These are phyloP conservation scores for Colletes gigas DNA, from an alignment of 1,140 invertebrate species.

Conservation along the genomic window DNA sequence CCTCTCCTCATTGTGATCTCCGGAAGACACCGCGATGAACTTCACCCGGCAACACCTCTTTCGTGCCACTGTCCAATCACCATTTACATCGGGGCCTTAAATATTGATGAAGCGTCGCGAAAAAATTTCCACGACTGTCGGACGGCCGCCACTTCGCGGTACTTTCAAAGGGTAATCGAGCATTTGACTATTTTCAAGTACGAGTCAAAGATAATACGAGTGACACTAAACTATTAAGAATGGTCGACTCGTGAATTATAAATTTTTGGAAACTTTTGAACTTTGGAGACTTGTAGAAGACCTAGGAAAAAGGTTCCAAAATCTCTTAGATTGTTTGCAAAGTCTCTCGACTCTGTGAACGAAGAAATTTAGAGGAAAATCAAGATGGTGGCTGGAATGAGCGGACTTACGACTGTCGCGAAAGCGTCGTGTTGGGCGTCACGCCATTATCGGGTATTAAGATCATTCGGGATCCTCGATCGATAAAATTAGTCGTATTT, in stretches of 20 bases:
- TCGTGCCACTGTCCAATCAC: background rate
- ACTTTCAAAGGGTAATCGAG: background rate
- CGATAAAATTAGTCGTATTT: conserved; percentile 64
- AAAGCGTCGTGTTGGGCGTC: background rate
- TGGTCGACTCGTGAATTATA: no score
- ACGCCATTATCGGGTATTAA: conserved; percentile 55
- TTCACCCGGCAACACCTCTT: conserved; percentile 9
- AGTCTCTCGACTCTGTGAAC: no score
- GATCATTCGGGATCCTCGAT: conserved; percentile 50
- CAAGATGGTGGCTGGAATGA: no score
- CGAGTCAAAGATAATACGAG: no score
- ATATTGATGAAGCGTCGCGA: background rate
- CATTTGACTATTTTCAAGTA: no score
- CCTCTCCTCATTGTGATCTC: conserved; percentile 48
- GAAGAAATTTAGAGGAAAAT: background rate
- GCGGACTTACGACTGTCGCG: no score
- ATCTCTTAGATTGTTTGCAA: no score
- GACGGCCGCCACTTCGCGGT: no score
- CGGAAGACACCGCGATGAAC: conserved; percentile 7
- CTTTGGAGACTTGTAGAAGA: no score
- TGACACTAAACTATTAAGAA: no score
- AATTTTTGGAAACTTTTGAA: no score
- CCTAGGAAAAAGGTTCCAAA: no score
- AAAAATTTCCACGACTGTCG: background rate
- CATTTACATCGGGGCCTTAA: background rate